Evolutionary conservation across 2,113 vertebrate species (phyloP), one percentile per base, ranked within the genome.

Genomic region (Origma solitaria): DNA sequence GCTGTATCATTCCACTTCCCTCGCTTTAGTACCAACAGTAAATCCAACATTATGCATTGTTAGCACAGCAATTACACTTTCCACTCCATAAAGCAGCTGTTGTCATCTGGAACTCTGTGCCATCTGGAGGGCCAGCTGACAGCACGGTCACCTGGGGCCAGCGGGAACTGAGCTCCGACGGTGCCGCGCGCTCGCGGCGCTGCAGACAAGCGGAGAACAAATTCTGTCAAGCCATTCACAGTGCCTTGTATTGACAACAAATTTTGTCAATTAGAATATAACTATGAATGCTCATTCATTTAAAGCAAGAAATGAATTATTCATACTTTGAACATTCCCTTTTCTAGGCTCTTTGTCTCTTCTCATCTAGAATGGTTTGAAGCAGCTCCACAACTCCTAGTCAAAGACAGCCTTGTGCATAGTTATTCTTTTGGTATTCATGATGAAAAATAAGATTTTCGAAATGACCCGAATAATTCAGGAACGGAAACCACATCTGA

Each of bases 41-140:
- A 81, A 90, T 44, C 47, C 53, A 61, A 13, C 78, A 88, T 54
- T 30, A 65, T 65, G 77, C 82, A 57, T 90, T 94, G 86, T 87
- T 96, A 95, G 65, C 82, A 77, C 35, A 88, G 85, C 56, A 82
- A 96, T 97, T 89, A 95, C 79, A 86, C 62, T 95, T 95, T 89
- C 75, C 94, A 80, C 79, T 88, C 22, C 54, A 71, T 42, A 45
- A 87, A 80, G 73, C 92, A 72, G 58, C 54, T 44, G 53, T 33
- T 23, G 0, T 81, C 92, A 84, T 96, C 71, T 54, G n/a, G 2
- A 92, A 80, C 88, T 60, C 61, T 15, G 86, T 72, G 89, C 91
- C 95, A 95, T 92, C 87, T 96, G 96, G 66, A 66, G 54, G 76
- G 68, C 62, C 94, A 96, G 94, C 92, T 91, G 95, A 92, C 71